Percentiles rank a stretch among this genome's conserved stretches.
Conservation (phyloP, 2,888 invertebrate species). For the Nymphalis c-album region DNA sequence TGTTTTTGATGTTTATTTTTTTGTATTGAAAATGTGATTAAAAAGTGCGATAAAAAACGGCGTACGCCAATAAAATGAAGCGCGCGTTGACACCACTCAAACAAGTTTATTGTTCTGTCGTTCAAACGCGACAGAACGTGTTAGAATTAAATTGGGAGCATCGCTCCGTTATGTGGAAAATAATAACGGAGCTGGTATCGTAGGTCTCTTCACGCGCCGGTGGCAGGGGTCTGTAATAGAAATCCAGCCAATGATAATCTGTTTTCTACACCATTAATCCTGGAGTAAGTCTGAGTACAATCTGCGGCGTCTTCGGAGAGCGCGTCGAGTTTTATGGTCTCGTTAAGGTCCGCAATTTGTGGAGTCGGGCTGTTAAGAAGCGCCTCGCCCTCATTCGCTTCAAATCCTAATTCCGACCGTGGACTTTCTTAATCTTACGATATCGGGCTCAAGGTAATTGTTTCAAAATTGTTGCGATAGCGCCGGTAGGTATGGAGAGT, state of each 20-base stretch:
- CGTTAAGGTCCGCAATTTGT: slow-evolving; percentile 82
- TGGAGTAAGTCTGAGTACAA: slow-evolving; percentile 80
- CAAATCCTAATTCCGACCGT: slow-evolving; percentile 77
- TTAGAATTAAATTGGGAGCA: slow-evolving; percentile 80
- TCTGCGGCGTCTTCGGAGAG: slow-evolving; percentile 78
- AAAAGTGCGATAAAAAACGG: slow-evolving; percentile 13
- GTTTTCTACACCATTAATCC: slow-evolving; percentile 83
- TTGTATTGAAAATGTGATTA: slow-evolving; percentile 1
- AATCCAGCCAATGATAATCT: slow-evolving; percentile 82
- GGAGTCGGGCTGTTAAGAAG: slow-evolving; percentile 78
- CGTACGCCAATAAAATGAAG: slow-evolving; percentile 27
- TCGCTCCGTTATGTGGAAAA: slow-evolving; percentile 79
- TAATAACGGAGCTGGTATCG: slow-evolving; percentile 75
- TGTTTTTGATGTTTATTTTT: neutral
- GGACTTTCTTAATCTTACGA: slow-evolving; percentile 81
- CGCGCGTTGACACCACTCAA: slow-evolving; percentile 50
- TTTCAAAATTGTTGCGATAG: slow-evolving; percentile 73
- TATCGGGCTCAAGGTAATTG: slow-evolving; percentile 80
- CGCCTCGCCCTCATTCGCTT: slow-evolving; percentile 65
- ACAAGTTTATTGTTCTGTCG: slow-evolving; percentile 77
- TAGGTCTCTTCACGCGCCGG: slow-evolving; percentile 77
- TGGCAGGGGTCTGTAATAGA: slow-evolving; percentile 80
- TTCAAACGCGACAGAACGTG: slow-evolving; percentile 78
- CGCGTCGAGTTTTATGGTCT: slow-evolving; percentile 79
- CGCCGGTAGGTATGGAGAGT: slow-evolving; percentile 12